Percentiles rank a stretch among this genome's conserved stretches.
Evolutionary conservation across 2,113 vertebrate species (phyloP).

Genomic region (Hydrolagus affinis): DNA sequence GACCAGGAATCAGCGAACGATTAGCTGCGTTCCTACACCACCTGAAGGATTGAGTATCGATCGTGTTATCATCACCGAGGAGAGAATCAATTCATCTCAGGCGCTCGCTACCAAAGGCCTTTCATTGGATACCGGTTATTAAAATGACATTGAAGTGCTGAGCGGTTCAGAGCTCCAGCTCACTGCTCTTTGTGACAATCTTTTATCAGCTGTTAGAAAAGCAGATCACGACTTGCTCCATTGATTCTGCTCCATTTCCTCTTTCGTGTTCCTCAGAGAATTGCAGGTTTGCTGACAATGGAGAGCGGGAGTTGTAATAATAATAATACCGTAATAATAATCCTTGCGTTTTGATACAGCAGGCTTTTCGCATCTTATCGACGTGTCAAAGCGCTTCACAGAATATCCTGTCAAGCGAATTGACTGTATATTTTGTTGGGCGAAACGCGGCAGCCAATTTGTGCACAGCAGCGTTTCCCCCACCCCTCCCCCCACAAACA

Average conservation of each 20-base stretch:
- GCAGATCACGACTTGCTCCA: slow-evolving; percentile 7
- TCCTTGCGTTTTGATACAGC: too few relatives aligned
- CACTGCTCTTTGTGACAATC: not conserved
- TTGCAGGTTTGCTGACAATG: not conserved
- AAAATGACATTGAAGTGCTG: slow-evolving; percentile 24
- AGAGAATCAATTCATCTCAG: not conserved
- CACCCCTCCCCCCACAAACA: too few relatives aligned
- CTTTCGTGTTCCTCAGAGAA: not conserved
- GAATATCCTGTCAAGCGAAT: too few relatives aligned
- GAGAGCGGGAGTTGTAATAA: too few relatives aligned
- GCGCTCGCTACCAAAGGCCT: not conserved
- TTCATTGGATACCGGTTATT: slow-evolving; percentile 11
- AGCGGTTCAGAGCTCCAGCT: slow-evolving; percentile 10
- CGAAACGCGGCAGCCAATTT: too few relatives aligned
- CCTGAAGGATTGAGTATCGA: slow-evolving; percentile 9
- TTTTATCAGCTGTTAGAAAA: slow-evolving; percentile 1
- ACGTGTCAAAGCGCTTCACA: too few relatives aligned
- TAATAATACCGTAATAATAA: too few relatives aligned
- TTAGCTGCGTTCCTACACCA: not conserved
- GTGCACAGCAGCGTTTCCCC: too few relatives aligned
- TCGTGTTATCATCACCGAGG: not conserved
- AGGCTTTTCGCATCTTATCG: too few relatives aligned
- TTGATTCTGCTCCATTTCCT: slow-evolving; percentile 17
- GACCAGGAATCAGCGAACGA: too few relatives aligned
- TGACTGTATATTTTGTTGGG: too few relatives aligned